Percentiles rank a stretch among this genome's conserved stretches.
These are phyloP conservation scores for Thrips palmi DNA, from an alignment of 1,140 invertebrate genomes.

Conservation along the genomic window DNA sequence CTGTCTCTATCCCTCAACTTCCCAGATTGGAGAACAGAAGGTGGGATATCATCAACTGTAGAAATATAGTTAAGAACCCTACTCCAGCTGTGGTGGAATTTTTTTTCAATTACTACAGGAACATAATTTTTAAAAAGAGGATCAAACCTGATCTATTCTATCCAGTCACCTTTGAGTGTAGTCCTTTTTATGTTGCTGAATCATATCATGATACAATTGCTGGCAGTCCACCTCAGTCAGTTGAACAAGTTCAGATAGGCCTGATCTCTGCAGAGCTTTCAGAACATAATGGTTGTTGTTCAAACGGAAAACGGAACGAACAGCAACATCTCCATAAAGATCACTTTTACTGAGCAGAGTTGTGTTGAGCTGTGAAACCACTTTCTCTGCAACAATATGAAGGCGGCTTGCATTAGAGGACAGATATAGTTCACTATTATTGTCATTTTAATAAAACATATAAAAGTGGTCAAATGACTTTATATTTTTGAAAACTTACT, in stretches of 20 bases:
- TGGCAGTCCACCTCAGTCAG: slow-evolving; percentile 68
- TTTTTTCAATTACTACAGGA: slow-evolving; percentile 1
- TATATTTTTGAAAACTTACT: slow-evolving; percentile 29
- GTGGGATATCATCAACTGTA: slow-evolving; percentile 40
- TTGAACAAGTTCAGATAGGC: slow-evolving; percentile 58
- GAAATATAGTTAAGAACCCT: slow-evolving; percentile 56
- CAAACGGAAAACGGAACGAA: slow-evolving; percentile 70
- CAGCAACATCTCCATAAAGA: slow-evolving; percentile 53
- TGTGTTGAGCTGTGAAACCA: slow-evolving; percentile 66
- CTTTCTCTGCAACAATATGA: slow-evolving; percentile 44
- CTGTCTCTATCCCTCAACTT: slow-evolving; percentile 75
- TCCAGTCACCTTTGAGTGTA: slow-evolving; percentile 53
- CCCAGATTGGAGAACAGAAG: slow-evolving; percentile 32
- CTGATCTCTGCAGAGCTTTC: slow-evolving; percentile 68
- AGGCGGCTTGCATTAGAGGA: not conserved
- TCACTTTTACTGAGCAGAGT: slow-evolving; percentile 72
- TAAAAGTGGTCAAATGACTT: slow-evolving; percentile 1
- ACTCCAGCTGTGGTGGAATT: slow-evolving; percentile 48
- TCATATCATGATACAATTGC: slow-evolving; percentile 63
- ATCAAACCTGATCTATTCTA: slow-evolving; percentile 14
- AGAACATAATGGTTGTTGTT: slow-evolving; percentile 90
- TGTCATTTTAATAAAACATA: slow-evolving; percentile 6
- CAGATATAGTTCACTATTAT: not conserved
- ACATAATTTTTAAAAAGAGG: slow-evolving; percentile 1
- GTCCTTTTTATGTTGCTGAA: slow-evolving; percentile 52